These are phyloP conservation scores for Hemistola chrysoprasaria DNA, from an alignment of 2,888 invertebrate genomes.

Conservation along the genomic window DNA sequence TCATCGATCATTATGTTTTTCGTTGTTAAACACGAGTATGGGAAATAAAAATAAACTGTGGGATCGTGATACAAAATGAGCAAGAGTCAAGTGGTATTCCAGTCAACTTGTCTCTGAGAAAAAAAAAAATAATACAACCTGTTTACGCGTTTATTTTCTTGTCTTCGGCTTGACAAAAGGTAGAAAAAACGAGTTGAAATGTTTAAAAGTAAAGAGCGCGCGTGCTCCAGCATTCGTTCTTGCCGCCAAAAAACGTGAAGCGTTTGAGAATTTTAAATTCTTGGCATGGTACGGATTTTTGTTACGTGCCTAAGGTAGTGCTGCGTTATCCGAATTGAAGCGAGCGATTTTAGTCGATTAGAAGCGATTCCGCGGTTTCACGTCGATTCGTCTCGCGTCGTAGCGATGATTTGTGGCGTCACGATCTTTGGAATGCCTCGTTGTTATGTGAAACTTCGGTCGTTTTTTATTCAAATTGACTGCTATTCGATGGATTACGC, in stretches of 20 bases:
- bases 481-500: slow-evolving; percentile 24
- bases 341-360: slow-evolving; percentile 41
- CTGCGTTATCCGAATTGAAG: slow-evolving; percentile 39
- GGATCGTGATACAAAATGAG: slow-evolving; percentile 27
- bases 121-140: slow-evolving; percentile 62
- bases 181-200: slow-evolving; percentile 46
- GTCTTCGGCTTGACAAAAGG: slow-evolving; percentile 37
- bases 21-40: slow-evolving; percentile 4
- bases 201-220: slow-evolving; percentile 46
- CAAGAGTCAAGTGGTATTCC: slow-evolving; percentile 35
- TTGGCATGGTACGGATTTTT: slow-evolving; percentile 63
- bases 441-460: slow-evolving; percentile 44
- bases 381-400: slow-evolving; percentile 61
- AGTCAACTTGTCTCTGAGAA: slow-evolving; percentile 39
- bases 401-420: slow-evolving; percentile 60
- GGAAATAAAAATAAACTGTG: slow-evolving; percentile 28
- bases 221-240: slow-evolving; percentile 69
- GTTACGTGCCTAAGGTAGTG: slow-evolving; percentile 32
- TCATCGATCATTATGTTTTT: slow-evolving; percentile 23
- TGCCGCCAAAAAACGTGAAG: slow-evolving; percentile 71
- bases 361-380: slow-evolving; percentile 56
- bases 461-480: slow-evolving; percentile 29
- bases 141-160: slow-evolving; percentile 53
- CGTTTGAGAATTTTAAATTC: slow-evolving; percentile 57
- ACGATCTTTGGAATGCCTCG: slow-evolving; percentile 53